phyloP scores from a whole-genome alignment of 1,140 invertebrate species.

The Ridgeia piscesae region DNA sequence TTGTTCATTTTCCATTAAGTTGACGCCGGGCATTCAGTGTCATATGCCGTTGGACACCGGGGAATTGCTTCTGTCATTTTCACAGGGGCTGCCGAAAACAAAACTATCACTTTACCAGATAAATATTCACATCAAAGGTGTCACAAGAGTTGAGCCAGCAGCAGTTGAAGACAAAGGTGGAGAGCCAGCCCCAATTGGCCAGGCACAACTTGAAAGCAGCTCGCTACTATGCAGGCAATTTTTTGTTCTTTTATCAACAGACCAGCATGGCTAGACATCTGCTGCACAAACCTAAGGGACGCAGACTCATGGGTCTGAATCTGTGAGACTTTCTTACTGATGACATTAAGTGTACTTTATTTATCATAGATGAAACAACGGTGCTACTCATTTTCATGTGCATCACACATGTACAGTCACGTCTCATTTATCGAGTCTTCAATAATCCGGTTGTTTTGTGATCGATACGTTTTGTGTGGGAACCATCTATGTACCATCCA shows the following conservation, averaged over 20 bases:
- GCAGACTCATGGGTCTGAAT: not conserved
- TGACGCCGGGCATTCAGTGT: not conserved
- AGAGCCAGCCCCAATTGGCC: not conserved
- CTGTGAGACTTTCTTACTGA: not conserved
- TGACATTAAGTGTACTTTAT: not conserved
- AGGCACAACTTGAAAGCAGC: not conserved
- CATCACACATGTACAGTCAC: not conserved
- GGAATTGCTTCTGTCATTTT: conserved; percentile 5
- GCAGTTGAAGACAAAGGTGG: not conserved
- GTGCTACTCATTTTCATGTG: not conserved
- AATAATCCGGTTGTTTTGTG: too few relatives aligned
- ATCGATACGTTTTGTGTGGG: too few relatives aligned
- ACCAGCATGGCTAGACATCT: not conserved
- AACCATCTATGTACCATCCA: too few relatives aligned
- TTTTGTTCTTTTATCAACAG: not conserved
- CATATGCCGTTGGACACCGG: not conserved
- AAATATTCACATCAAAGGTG: conserved; percentile 6
- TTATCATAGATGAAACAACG: not conserved
- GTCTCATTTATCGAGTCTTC: too few relatives aligned
- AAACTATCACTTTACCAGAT: not conserved
- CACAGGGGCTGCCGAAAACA: not conserved
- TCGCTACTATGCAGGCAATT: not conserved
- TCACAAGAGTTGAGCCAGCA: not conserved
- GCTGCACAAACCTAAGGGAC: not conserved
- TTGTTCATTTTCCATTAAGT: not conserved